Base-by-base conservation (phyloP, 2,113 vertebrate genomes). In the Arenaria interpres region DNA sequence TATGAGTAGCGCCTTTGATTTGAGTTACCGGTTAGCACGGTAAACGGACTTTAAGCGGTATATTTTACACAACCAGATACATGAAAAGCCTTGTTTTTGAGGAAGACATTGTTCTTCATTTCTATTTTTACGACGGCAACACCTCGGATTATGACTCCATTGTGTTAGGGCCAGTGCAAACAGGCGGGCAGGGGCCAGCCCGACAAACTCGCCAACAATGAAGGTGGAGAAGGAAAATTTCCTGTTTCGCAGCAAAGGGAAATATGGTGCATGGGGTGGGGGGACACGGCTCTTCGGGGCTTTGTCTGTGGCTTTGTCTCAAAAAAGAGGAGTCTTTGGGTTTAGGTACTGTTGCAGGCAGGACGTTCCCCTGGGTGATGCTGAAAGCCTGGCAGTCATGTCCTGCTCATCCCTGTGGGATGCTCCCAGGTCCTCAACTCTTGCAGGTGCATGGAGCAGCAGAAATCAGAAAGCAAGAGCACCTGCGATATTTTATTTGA, bases 191-290 rank as follows among this genome's bases (percentile, higher is more conserved):
- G 93, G 25, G 76, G 67, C 35, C 84, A 46, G 56, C n/a, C 62
- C 4, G 7, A 62, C 79, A 84, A 94, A 59, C 82, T 69, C 1
- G 5, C 69, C 84, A 82, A 92, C 86, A 95, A 92, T 95, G 90
- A 73, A 93, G 76, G 83, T 64, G 66, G 79, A 94, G 84, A 96
- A 64, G 45, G 69, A 89, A 92, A 85, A 79, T 89, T 82, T 96
- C 96, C 94, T 95, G 86, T 95, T 75, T 27, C 17, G 2, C 0
- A 0, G 73, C 0, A 7, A 7, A 41, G 83, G 77, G 69, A 92
- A 91, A 75, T 14, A n/a, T 79, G 28, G 53, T n/a, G 22, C 27
- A 15, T 30, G 45, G 72, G 28, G 46, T 35, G 75, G 37, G 51
- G 35, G 39, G 21, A 72, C 0, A 2, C 0, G 17, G 60, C 48